Percentiles rank a stretch among this genome's conserved stretches.
Evolutionary conservation across 2,888 invertebrate species (phyloP).

Genomic region (Exocentrus adspersus): DNA sequence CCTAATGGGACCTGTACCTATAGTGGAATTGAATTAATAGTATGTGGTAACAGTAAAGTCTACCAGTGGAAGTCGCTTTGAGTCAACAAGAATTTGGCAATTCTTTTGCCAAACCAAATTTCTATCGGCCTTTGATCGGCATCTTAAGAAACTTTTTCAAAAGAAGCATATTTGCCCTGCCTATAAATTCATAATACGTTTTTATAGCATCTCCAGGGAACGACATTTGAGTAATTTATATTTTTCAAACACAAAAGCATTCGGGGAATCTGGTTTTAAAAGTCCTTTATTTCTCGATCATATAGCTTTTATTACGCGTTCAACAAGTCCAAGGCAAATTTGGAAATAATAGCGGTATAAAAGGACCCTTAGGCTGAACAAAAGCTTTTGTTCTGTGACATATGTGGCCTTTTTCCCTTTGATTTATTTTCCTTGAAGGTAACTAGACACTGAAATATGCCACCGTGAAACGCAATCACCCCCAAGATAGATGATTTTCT

Average conservation of each 20-base stretch:
- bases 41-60: too few relatives aligned
- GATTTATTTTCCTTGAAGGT: constrained; percentile 41
- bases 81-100: too few relatives aligned
- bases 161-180: background rate
- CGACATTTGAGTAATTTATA: background rate
- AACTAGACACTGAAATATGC: constrained; percentile 42
- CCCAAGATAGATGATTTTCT: constrained; percentile 43
- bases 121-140: background rate
- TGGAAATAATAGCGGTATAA: constrained; percentile 29
- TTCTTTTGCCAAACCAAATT: too few relatives aligned
- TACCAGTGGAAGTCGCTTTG: too few relatives aligned
- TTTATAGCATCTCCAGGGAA: background rate
- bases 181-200: background rate
- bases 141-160: background rate
- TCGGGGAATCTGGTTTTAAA: constrained; percentile 1
- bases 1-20: too few relatives aligned
- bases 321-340: constrained; percentile 32
- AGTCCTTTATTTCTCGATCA: constrained; percentile 7
- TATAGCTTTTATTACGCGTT: constrained; percentile 23
- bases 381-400: constrained; percentile 27
- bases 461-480: constrained; percentile 42
- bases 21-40: too few relatives aligned
- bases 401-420: constrained; percentile 35
- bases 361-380: constrained; percentile 24
- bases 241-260: background rate